Evolutionary conservation across 2,113 vertebrate species (phyloP).

Genomic region (Bothrops jararaca): DNA sequence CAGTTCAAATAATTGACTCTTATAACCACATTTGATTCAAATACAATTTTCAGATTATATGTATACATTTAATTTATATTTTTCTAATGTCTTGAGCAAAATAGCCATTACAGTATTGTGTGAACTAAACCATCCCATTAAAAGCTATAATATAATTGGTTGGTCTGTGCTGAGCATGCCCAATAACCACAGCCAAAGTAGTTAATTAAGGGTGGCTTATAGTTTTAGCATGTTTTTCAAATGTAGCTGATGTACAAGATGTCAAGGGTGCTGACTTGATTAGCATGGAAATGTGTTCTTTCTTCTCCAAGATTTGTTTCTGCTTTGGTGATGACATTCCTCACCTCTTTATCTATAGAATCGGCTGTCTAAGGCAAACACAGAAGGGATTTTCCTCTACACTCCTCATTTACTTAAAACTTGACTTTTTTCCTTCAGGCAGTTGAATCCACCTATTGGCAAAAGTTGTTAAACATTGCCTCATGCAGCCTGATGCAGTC

Average conservation of each 20-base stretch:
- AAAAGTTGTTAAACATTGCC: background rate
- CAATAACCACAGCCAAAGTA: background rate
- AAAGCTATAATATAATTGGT: background rate
- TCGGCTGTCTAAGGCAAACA: slow-evolving; percentile 3
- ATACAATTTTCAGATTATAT: background rate
- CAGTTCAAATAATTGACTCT: background rate
- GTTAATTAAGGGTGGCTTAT: background rate
- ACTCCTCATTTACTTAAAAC: background rate
- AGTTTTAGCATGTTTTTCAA: background rate
- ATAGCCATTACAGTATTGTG: background rate
- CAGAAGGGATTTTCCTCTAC: background rate
- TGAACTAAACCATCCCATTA: background rate
- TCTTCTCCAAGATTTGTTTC: background rate
- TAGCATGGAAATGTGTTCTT: background rate
- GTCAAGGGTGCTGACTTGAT: background rate
- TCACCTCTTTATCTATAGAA: background rate
- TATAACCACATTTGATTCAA: background rate
- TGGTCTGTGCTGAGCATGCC: background rate
- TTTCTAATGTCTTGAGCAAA: background rate
- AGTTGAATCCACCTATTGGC: background rate
- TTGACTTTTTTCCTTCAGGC: background rate
- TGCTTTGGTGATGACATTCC: background rate
- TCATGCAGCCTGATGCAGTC: background rate
- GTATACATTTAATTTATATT: background rate
- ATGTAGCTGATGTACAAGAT: background rate